Evolutionary conservation across 2,797 vertebrate species (phyloP), one percentile per base, ranked within the genome.

Genomic region (Falco biarmicus): DNA sequence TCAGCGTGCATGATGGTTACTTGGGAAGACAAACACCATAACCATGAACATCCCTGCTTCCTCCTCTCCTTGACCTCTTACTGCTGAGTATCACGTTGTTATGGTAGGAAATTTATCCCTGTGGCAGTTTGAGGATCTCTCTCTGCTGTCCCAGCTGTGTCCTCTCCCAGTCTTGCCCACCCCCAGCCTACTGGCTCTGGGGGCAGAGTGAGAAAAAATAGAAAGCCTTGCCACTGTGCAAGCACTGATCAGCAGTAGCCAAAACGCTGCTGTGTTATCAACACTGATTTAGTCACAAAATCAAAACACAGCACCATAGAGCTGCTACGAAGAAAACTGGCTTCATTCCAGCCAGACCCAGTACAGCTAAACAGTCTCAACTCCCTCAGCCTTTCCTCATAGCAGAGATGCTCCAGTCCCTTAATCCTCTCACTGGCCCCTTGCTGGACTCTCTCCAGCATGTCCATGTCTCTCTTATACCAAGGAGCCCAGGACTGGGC

Each of bases 1-100:
- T 48, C 15, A n/a, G 19, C 15, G 6, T 2, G 5, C 5, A 0
- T n/a, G 59, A 34, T 13, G 25, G 39, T 48, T 65, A 31, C 37
- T 61, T 24, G 43, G 43, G 43, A 45, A 45, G 43, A 45, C 43
- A 45, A 45, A 18, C 43, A 45, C 9, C 45, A 20, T 53, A 45
- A 43, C 14, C 39, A 39, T 24, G 63, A 68, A 28, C 0, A 3
- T 54, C 25, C 41, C 34, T 41, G 10, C 41, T 68, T 75, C 25
- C 13, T 39, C 48, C 39, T 54, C 70, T 61, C n/a, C 21, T 75
- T 61, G 20, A 48, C 11, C 5, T 68, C 50, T 50, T 51, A 50
- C 16, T 51, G 37, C 6, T 32, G 31, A 71, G 7, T 65, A 31
- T 31, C 14, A 26, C 37, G 19, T 37, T 41, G 34, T 43, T 43